phyloP scores from a whole-genome alignment of 2,888 invertebrate species.

The Mylabris sibirica region DNA sequence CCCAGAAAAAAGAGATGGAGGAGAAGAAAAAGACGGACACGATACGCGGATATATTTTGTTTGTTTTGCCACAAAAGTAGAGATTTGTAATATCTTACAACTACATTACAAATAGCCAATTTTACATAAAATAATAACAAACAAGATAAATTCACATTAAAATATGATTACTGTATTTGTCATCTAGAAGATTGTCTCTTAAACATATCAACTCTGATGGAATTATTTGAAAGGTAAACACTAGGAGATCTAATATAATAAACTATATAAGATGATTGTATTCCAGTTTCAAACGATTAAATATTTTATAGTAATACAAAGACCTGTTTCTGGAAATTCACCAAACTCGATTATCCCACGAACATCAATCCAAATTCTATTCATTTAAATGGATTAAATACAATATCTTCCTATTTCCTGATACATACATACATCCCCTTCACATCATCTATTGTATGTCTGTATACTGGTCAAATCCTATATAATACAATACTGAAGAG shows the following conservation, averaged over 20 bases:
- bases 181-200: conserved; percentile 1
- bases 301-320: background rate
- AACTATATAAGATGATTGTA: background rate
- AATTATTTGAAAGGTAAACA: conserved; percentile 10
- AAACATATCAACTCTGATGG: conserved; percentile 3
- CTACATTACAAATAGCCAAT: background rate
- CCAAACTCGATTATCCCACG: conserved; percentile 4
- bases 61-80: background rate
- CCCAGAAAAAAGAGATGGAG: background rate
- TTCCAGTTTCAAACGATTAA: background rate
- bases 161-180: conserved; percentile 8
- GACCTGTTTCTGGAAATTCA: background rate
- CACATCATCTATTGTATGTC: background rate
- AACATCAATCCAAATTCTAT: background rate
- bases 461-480: conserved; percentile 2
- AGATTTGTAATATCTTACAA: background rate
- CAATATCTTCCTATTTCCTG: conserved; percentile 12
- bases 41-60: background rate
- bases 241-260: conserved; percentile 5
- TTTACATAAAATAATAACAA: background rate
- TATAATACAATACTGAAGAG: background rate
- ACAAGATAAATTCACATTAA: background rate
- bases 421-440: background rate
- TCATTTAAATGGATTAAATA: conserved; percentile 8
- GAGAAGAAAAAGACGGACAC: background rate